A percentile compares a stretch with the other conserved stretches of the same genome.
Evolutionary conservation across 2,797 vertebrate species (phyloP).

Genomic region (Spondyliosoma cantharus): DNA sequence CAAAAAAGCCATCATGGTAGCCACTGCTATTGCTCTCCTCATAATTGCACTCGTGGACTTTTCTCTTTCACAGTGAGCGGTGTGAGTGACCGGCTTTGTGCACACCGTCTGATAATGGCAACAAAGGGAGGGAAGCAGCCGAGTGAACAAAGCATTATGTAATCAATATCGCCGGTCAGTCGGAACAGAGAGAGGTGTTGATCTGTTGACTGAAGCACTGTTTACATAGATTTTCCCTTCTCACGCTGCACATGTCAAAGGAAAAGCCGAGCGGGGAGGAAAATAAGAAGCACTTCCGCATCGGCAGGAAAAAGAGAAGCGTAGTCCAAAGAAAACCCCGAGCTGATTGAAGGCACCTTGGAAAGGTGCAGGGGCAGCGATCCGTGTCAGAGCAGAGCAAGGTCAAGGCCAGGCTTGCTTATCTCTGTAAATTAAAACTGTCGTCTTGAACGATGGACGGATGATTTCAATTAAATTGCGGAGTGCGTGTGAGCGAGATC

Average conservation of each 20-base stretch:
- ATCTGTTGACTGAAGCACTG: slow-evolving; percentile 79
- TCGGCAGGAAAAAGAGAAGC: slow-evolving; percentile 48
- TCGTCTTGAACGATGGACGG: slow-evolving; percentile 76
- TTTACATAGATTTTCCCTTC: slow-evolving; percentile 76
- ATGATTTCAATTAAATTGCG: slow-evolving; percentile 81
- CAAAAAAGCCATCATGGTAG: slow-evolving; percentile 61
- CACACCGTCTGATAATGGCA: slow-evolving; percentile 67
- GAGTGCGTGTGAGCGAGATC: slow-evolving; percentile 42
- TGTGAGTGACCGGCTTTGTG: slow-evolving; percentile 67
- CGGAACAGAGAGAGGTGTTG: slow-evolving; percentile 77
- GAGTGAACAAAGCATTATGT: slow-evolving; percentile 76
- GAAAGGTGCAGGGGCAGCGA: slow-evolving; percentile 63
- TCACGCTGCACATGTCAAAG: slow-evolving; percentile 56
- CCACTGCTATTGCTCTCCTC: slow-evolving; percentile 45
- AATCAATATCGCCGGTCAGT: slow-evolving; percentile 84
- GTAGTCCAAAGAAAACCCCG: slow-evolving; percentile 49
- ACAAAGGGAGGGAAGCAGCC: slow-evolving; percentile 72
- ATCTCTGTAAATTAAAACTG: slow-evolving; percentile 84
- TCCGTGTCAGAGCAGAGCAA: slow-evolving; percentile 74
- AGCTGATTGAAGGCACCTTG: slow-evolving; percentile 66
- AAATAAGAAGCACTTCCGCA: slow-evolving; percentile 40
- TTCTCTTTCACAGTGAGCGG: slow-evolving; percentile 55
- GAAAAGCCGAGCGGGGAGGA: slow-evolving; percentile 42
- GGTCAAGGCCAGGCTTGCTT: slow-evolving; percentile 77
- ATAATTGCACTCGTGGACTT: slow-evolving; percentile 66